Evolutionary conservation across 2,113 vertebrate genomes (phyloP).

Genomic region (Oreochromis spilurus): DNA sequence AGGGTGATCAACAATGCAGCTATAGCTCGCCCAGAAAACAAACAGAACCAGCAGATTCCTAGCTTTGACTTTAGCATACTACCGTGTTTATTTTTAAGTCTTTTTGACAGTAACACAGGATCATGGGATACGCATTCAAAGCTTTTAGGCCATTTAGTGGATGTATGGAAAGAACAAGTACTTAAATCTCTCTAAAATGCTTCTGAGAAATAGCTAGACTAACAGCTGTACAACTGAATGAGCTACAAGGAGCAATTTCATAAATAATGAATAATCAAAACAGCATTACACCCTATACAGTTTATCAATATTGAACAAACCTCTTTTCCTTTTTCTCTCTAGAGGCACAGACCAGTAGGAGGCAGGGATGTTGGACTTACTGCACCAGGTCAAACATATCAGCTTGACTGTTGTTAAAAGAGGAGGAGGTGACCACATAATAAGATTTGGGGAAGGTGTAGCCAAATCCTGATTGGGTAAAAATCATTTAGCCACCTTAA

Average conservation of each 20-base stretch:
- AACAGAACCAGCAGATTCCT: neutral
- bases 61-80: neutral
- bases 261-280: neutral
- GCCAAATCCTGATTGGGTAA: neutral
- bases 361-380: neutral
- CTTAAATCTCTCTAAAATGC: neutral
- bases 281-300: neutral
- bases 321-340: neutral
- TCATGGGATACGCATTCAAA: neutral
- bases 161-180: neutral
- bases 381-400: neutral
- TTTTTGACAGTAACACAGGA: neutral
- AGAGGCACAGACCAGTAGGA: neutral
- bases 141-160: neutral
- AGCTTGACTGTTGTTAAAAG: neutral
- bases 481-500: neutral
- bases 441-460: neutral
- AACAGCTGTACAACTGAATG: neutral
- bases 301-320: neutral
- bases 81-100: neutral
- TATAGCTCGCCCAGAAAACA: neutral
- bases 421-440: neutral
- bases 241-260: neutral
- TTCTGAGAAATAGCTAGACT: neutral
- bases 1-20: neutral